Evolutionary conservation across 2,888 invertebrate species (phyloP), one percentile per base, ranked within the genome.

Genomic region (Pseudanteris insignis): DNA sequence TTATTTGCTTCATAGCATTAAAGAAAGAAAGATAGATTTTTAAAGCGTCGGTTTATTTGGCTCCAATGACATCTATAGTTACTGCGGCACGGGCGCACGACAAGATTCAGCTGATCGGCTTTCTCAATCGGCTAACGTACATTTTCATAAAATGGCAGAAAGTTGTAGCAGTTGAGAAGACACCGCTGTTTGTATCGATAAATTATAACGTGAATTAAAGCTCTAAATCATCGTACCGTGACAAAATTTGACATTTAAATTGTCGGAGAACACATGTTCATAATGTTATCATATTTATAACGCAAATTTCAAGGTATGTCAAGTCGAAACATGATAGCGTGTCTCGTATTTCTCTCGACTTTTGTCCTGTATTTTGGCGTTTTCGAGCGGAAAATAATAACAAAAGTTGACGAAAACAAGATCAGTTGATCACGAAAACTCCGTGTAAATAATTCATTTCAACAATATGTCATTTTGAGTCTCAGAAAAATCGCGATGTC

Each of bases 81-180:
- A 26, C 6, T n/a, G 12, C 34, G 2, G 21, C 6, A 24, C 36
- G 41, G 41, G 30, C 2, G 21, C 6, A 24, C 36, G 41, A 36
- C 36, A 13, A 13, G 41, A 18, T 50, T 58, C 57, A 58, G 58
- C 50, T 58, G 58, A 51, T 58, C 58, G 58, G 58, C 58, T 58
- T 51, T 58, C 50, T 58, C 34, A 55, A 34, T 44, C 28, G 44
- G 41, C 26, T 40, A 53, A 43, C 53, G 43, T 18, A 43, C 32
- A 57, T 32, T 57, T 57, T 43, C 43, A 57, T 57, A 57, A 58
- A 58, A 58, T 58, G 58, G 58, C 58, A 58, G 58, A 46, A 9
- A 18, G 36, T 10, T 2, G 11, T 6, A 10, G 43, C 48, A 37
- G 50, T 13, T n/a, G 12, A 26, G 30, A 13, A 30, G 24, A 50